Conservation (phyloP, 2,888 invertebrate genomes). For the Anarsia innoxiella region DNA sequence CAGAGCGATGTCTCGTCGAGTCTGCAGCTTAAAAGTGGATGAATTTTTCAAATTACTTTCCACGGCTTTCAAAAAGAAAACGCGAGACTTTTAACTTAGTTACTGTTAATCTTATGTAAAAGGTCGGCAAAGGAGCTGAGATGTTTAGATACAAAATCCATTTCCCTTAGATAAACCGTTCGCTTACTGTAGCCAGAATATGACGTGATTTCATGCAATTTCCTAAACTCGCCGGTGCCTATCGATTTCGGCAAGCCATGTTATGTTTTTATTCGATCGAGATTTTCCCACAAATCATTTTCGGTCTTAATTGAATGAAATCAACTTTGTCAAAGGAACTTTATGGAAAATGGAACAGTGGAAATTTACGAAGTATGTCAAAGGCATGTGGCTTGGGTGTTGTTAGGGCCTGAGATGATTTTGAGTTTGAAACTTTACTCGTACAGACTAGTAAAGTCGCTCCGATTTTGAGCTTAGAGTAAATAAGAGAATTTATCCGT, state of each 20-base stretch:
- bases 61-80: too few relatives aligned
- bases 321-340: constrained; percentile 10
- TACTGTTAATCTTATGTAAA: too few relatives aligned
- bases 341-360: too few relatives aligned
- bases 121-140: too few relatives aligned
- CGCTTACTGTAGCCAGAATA: not conserved
- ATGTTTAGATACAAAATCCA: constrained; percentile 6
- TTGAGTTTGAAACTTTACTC: constrained; percentile 11
- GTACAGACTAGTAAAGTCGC: constrained; percentile 4
- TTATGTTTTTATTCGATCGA: constrained; percentile 13
- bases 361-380: constrained; percentile 12
- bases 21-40: too few relatives aligned
- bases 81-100: too few relatives aligned
- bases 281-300: constrained; percentile 10
- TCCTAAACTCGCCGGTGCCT: constrained; percentile 1
- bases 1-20: too few relatives aligned
- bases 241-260: constrained; percentile 5
- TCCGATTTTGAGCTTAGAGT: constrained; percentile 63
- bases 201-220: constrained; percentile 6
- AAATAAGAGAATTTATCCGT: constrained; percentile 71
- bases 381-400: constrained; percentile 1
- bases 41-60: too few relatives aligned
- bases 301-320: constrained; percentile 12
- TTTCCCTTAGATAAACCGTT: constrained; percentile 1
- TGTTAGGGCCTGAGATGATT: constrained; percentile 11